Base-by-base conservation (phyloP, 2,888 invertebrate species). In the Cetonia aurata region DNA sequence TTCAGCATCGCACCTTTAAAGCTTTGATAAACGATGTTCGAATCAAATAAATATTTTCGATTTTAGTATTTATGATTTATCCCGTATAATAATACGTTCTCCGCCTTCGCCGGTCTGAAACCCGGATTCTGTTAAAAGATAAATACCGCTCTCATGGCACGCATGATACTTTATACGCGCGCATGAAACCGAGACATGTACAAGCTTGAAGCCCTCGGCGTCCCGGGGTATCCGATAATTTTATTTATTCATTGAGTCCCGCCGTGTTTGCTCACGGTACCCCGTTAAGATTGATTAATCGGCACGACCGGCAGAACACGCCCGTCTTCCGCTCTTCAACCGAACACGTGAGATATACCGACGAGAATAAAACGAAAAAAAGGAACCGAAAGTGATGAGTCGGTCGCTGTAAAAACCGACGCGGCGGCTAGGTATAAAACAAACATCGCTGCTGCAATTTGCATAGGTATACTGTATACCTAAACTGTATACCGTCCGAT, bases 211-310 rank as follows among this genome's bases (percentile, higher is more conserved):
- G 13, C 48, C 33, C 13, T 50, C 25, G 25, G 25, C 48, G 33
- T 48, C 33, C 13, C 46, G 60, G 42, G 60, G 60, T 46, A 60
- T 60, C 48, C 60, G 46, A 60, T 46, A 60, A 60, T 60, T 46
- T 60, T 60, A 60, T 60, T 60, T 60, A 60, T 60, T 60, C 60
- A 60, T n/a, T n/a, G 31, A 46, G 25, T 60, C 60, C 60, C 31
- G 48, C 60, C 46, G 60, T 60, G 60, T 60, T 60, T 60, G 46
- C 31, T 60, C 60, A 46, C 46, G 60, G 48, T 44, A 60, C 31
- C 60, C 60, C 8, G 48, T 60, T 48, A 60, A 60, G 60, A 44
- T 60, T 60, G 60, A 60, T 60, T 60, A 60, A 60, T 56, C 15
- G 33, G n/a, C 15, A 56, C 41, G n/a, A 19, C 31, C 13, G 25